These are phyloP conservation scores for Dicyrtomina minuta DNA, from an alignment of 2,888 invertebrate genomes.

Conservation along the genomic window DNA sequence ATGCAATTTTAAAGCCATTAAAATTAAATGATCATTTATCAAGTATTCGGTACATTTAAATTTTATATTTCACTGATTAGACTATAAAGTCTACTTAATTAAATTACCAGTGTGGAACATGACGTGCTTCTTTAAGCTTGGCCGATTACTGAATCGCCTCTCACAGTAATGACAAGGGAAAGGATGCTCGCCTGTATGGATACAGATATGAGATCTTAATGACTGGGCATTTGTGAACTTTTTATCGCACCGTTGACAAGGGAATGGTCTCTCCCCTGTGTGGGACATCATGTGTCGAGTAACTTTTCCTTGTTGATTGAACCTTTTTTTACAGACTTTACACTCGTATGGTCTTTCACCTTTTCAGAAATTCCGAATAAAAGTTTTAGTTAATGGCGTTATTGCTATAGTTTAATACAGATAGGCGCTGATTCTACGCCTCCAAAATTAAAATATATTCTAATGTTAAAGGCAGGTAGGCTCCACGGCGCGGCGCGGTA, in stretches of 20 bases:
- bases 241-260: constrained; percentile 29
- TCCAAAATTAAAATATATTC: too few species aligned
- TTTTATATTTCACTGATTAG: too few species aligned
- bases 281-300: constrained; percentile 69
- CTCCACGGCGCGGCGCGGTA: too few species aligned
- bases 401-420: too few species aligned
- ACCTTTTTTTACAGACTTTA: constrained; percentile 66
- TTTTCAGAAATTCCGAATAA: not conserved
- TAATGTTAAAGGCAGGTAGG: too few species aligned
- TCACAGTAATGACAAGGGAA: constrained; percentile 65
- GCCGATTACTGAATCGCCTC: constrained; percentile 65
- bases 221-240: constrained; percentile 36
- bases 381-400: too few species aligned
- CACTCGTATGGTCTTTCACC: constrained; percentile 62
- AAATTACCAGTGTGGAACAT: constrained; percentile 61
- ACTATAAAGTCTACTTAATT: constrained; percentile 17
- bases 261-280: constrained; percentile 56
- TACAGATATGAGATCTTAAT: constrained; percentile 34
- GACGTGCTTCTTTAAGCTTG: constrained; percentile 68
- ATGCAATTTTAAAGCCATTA: too few species aligned
- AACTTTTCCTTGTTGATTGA: constrained; percentile 69
- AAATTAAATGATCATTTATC: not conserved
- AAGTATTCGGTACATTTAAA: too few species aligned
- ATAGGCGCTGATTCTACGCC: too few species aligned
- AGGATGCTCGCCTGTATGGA: constrained; percentile 59